These are phyloP conservation scores for Drosophila elegans DNA, from an alignment of 1,140 invertebrate genomes.

Conservation along the genomic window DNA sequence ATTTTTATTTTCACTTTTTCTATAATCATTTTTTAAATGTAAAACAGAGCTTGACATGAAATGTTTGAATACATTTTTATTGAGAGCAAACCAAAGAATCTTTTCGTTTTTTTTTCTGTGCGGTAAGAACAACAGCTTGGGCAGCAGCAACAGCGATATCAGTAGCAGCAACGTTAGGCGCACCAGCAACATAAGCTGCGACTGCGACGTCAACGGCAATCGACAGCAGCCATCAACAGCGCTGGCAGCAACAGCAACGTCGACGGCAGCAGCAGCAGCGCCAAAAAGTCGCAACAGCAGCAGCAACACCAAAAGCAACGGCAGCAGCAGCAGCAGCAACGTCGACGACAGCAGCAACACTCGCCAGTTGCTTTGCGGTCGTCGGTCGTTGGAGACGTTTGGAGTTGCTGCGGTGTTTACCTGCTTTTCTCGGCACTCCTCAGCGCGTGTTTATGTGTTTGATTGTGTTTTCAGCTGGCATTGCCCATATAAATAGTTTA, in stretches of 20 bases:
- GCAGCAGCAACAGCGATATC: constrained; percentile 26
- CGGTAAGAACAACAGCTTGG: constrained; percentile 2
- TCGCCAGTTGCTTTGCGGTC: constrained; percentile 64
- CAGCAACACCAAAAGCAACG: constrained; percentile 8
- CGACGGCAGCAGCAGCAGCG: constrained; percentile 34
- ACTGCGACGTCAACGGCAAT: constrained; percentile 27
- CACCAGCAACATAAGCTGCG: constrained; percentile 28
- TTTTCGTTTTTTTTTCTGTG: constrained; percentile 1
- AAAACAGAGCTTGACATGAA: background rate
- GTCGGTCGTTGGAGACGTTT: constrained; percentile 51
- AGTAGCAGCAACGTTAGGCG: constrained; percentile 23
- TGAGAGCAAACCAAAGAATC: background rate
- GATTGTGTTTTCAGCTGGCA: constrained; percentile 4
- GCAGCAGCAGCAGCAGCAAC: constrained; percentile 22
- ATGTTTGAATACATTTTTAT: background rate
- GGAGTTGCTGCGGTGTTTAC: constrained; percentile 12
- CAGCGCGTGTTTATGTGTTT: constrained; percentile 40
- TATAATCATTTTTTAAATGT: background rate
- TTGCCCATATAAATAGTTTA: constrained; percentile 12
- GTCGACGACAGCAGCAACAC: constrained; percentile 34
- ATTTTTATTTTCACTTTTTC: background rate
- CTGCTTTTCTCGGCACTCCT: constrained; percentile 22
- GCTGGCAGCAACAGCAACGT: constrained; percentile 1
- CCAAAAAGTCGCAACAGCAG: background rate
- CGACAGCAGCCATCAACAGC: constrained; percentile 39